Conservation (phyloP, 2,113 vertebrate genomes). For the Numenius arquata region DNA sequence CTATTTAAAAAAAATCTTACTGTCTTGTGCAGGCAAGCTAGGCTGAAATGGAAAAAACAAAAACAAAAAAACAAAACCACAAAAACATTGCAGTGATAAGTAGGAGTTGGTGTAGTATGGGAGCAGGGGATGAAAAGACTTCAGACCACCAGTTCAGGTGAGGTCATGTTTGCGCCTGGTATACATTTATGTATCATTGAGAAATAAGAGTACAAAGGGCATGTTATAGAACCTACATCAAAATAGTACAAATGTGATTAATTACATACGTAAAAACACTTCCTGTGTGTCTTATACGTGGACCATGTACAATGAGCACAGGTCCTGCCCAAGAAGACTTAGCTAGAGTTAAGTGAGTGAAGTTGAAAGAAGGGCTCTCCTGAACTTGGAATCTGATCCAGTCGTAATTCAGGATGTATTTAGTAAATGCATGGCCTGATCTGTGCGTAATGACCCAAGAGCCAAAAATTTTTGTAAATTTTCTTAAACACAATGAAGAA, state of each 20-base stretch:
- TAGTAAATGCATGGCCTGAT: not conserved
- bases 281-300: not conserved
- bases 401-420: not conserved
- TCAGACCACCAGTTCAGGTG: not conserved
- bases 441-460: not conserved
- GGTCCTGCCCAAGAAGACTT: not conserved
- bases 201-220: not conserved
- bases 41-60: not conserved
- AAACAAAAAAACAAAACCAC: no score
- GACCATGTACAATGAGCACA: not conserved
- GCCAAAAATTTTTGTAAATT: not conserved
- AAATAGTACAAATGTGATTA: not conserved
- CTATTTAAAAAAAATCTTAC: not conserved
- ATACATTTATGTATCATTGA: accelerated
- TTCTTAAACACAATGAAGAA: not conserved
- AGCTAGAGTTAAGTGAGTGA: not conserved
- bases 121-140: not conserved
- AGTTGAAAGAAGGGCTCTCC: not conserved
- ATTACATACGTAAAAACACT: not conserved
- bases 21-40: not conserved
- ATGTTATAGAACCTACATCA: not conserved
- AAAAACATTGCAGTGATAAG: not conserved
- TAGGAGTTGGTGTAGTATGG: not conserved
- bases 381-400: not conserved
- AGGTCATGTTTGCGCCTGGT: not conserved